These are phyloP conservation scores for Perca fluviatilis DNA, from an alignment of 2,113 vertebrate genomes.

Conservation along the genomic window DNA sequence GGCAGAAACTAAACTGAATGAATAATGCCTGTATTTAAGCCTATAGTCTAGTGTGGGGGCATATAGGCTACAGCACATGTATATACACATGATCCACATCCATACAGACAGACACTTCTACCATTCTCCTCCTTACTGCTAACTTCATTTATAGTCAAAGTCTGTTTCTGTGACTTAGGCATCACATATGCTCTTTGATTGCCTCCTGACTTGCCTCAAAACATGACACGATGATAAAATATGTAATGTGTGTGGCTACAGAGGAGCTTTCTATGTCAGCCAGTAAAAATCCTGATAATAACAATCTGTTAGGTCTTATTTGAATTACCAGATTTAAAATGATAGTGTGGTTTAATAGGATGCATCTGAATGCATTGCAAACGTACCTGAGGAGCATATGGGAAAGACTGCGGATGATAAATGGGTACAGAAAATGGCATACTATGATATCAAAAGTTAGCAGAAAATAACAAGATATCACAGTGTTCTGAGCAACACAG, in stretches of 20 bases:
- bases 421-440: background rate
- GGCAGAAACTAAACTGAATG: background rate
- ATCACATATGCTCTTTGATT: conserved; percentile 31
- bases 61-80: background rate
- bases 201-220: background rate
- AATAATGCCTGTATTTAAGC: background rate
- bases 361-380: background rate
- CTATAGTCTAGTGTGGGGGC: background rate
- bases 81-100: background rate
- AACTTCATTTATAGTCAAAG: conserved; percentile 33
- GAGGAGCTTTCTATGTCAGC: conserved; percentile 5
- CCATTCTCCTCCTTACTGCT: background rate
- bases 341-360: background rate
- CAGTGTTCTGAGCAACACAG: conserved; percentile 24
- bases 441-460: conserved; percentile 16
- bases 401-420: background rate
- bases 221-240: conserved; percentile 27
- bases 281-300: background rate
- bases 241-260: background rate
- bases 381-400: background rate
- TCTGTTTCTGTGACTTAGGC: background rate
- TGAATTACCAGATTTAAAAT: background rate
- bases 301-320: too few species aligned
- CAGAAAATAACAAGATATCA: conserved; percentile 45
- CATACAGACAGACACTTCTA: background rate